Percentiles rank a stretch among this genome's conserved stretches.
phyloP scores from a whole-genome alignment of 2,797 vertebrate species.

The Oreochromis mossambicus region DNA sequence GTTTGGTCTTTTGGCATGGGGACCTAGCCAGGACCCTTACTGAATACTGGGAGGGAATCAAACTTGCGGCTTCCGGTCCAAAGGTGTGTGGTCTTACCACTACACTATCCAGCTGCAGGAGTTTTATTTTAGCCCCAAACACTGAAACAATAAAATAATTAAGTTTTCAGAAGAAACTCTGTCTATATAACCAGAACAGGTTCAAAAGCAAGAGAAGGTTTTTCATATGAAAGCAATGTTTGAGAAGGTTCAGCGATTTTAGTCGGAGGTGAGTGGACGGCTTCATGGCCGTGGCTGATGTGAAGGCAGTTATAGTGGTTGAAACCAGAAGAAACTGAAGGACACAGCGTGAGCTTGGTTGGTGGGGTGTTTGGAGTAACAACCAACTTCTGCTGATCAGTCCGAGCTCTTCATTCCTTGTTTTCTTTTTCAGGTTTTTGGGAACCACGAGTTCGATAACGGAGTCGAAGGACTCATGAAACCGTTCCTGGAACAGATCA shows the following conservation, averaged over 20 bases:
- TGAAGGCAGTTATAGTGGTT: neutral
- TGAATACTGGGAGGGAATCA: neutral
- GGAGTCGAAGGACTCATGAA: slow-evolving; percentile 83
- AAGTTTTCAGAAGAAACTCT: neutral
- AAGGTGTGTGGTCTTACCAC: neutral
- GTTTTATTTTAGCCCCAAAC: neutral
- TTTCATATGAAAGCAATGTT: neutral
- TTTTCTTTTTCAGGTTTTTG: slow-evolving; percentile 77
- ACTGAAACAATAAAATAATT: neutral
- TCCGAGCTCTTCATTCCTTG: neutral
- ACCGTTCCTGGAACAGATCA: slow-evolving; percentile 80
- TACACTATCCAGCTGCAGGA: neutral
- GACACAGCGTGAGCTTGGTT: neutral
- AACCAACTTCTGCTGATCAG: neutral
- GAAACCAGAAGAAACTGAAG: neutral
- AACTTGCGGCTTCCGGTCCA: neutral
- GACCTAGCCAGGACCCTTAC: neutral
- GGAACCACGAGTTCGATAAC: slow-evolving; percentile 96
- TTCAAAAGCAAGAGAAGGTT: neutral
- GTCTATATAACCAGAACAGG: neutral
- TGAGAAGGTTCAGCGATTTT: neutral
- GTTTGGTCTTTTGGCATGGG: neutral
- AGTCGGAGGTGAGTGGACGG: neutral
- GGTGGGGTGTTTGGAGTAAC: neutral
- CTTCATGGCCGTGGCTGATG: neutral